Base-by-base conservation (phyloP, 1,140 invertebrate species). In the Drosophila chauvacae region DNA sequence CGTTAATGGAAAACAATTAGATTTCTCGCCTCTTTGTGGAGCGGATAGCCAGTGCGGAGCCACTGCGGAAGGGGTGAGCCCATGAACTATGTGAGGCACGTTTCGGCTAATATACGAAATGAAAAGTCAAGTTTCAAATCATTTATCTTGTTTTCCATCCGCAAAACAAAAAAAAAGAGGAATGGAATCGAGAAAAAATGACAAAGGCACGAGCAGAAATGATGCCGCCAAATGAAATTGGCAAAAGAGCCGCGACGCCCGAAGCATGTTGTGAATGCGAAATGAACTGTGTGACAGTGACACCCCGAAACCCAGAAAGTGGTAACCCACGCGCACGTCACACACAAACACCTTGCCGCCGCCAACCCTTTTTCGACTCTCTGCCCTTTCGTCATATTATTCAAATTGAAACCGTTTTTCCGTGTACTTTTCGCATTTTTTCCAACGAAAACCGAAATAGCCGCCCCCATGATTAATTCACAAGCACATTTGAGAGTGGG, bases 121-220 rank as follows among this genome's bases (percentile, higher is more conserved):
- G 85, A 88, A 88, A 88, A 90, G 85, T 85, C 75, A 84, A 88
- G 77, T 88, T 90, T 85, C 53, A 90, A 88, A 88, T 88, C 85
- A 88, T 88, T 88, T 90, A 81, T 88, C 85, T 88, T 88, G 85
- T 90, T 88, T 88, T 88, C 69, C 80, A 73, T 66, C 10, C 23
- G 33, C 18, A 68, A 42, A 45, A 37, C n/a, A 33, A 28, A 39
- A 18, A 7, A 33, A 33, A 6, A 23, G 61, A 23, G 33, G 18
- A 35, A 23, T 13, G 61, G n/a, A 70, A 61, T 50, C 20, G 51
- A 50, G 39, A 63, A 79, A 88, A 88, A 88, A 90, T 90, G 85
- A 90, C 81, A 75, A 68, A 78, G 85, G 81, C 85, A 90, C 81
- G 70, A 81, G 69, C 70, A 70, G 85, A 88, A 88, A 88, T 90